These are phyloP conservation scores for Enteromius mattozi DNA, from an alignment of 2,797 vertebrate species.

Conservation along the genomic window DNA sequence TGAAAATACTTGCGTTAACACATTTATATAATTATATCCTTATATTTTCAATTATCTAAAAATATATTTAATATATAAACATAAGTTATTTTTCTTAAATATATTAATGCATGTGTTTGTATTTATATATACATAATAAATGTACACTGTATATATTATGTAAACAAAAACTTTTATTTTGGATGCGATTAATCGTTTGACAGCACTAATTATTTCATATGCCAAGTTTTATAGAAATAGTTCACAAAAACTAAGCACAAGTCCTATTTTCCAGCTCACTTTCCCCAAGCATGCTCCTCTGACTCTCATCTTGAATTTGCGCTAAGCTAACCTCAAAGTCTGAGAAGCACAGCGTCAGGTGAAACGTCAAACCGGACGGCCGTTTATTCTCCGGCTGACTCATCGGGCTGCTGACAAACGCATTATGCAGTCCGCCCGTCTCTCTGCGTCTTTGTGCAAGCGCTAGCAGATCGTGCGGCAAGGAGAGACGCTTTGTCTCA, in stretches of 20 bases:
- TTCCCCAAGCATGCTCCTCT: not conserved
- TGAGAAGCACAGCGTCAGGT: constrained; percentile 58
- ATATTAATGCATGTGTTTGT: no score
- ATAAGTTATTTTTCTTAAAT: no score
- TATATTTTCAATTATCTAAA: no score
- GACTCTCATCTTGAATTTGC: constrained; percentile 34
- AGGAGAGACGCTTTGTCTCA: constrained; percentile 26
- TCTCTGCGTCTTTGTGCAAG: constrained; percentile 57
- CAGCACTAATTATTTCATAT: no score
- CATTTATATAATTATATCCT: no score
- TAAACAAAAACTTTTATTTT: no score
- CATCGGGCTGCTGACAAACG: constrained; percentile 67
- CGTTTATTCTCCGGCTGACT: constrained; percentile 66
- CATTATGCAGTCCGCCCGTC: constrained; percentile 66
- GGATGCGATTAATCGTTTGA: no score
- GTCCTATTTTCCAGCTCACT: not conserved
- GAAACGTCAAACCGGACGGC: constrained; percentile 58
- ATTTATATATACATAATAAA: no score
- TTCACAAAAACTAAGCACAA: not conserved
- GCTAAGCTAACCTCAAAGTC: constrained; percentile 52
- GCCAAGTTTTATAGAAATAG: not conserved
- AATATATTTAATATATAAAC: no score
- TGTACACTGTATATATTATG: no score
- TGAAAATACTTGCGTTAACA: no score
- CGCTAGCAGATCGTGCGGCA: constrained; percentile 39